phyloP scores from a whole-genome alignment of 2,888 invertebrate genomes.

The Brenthis daphne region DNA sequence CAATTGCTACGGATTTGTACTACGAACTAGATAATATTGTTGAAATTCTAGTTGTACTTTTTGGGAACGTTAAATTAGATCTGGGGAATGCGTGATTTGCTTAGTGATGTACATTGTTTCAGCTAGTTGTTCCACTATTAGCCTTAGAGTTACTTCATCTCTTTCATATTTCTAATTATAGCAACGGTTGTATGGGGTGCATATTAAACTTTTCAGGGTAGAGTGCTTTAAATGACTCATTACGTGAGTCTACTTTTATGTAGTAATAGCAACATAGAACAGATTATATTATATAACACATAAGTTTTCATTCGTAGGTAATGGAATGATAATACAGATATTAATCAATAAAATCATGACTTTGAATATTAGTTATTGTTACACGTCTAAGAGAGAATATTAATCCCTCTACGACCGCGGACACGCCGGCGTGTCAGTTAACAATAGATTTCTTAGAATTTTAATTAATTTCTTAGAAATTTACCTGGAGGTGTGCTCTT shows the following conservation, averaged over 20 bases:
- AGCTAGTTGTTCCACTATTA: constrained; percentile 50
- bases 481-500: too few relatives aligned
- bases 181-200: constrained; percentile 18
- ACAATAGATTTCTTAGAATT: too few relatives aligned
- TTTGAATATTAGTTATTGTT: too few relatives aligned
- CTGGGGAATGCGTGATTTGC: constrained; percentile 64
- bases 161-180: constrained; percentile 37
- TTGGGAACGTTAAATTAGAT: constrained; percentile 72
- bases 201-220: not conserved
- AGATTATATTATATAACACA: too few relatives aligned
- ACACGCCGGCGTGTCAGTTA: too few relatives aligned
- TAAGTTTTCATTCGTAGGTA: too few relatives aligned
- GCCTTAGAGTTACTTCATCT: constrained; percentile 45
- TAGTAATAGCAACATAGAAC: not conserved
- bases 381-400: too few relatives aligned
- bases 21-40: constrained; percentile 61
- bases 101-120: constrained; percentile 50
- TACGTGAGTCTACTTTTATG: not conserved
- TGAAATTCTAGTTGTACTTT: constrained; percentile 65
- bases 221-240: too few relatives aligned
- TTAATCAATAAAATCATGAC: too few relatives aligned
- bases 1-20: constrained; percentile 40
- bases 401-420: too few relatives aligned
- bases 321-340: too few relatives aligned
- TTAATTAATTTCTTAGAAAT: too few relatives aligned